Conservation (phyloP, 2,113 vertebrate genomes). For the Siniperca knerii region DNA sequence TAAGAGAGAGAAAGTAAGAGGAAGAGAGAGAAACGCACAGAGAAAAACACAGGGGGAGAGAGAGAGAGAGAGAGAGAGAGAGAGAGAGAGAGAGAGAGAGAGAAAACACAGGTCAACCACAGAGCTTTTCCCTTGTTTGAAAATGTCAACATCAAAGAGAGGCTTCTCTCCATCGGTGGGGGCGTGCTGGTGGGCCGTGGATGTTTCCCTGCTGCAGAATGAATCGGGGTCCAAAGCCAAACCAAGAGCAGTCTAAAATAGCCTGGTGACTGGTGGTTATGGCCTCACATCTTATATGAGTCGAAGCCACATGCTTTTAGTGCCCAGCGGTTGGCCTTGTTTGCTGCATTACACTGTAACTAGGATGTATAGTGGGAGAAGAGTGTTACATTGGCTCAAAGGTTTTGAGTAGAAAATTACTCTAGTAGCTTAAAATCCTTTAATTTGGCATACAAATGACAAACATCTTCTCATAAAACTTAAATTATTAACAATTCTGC, state of each 20-base stretch:
- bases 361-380: constrained; percentile 2
- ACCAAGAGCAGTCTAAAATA: constrained; percentile 56
- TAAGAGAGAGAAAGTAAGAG: constrained; percentile 23
- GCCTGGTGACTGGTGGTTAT: constrained; percentile 49
- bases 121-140: constrained; percentile 74
- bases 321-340: constrained; percentile 22
- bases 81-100: constrained; percentile 18
- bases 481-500: background rate
- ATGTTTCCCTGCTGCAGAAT: constrained; percentile 59
- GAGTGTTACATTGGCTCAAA: constrained; percentile 4
- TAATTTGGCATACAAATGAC: constrained; percentile 1
- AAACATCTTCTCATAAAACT: constrained; percentile 5
- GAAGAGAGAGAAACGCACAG: constrained; percentile 18
- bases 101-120: constrained; percentile 70
- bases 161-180: constrained; percentile 39
- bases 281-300: constrained; percentile 37
- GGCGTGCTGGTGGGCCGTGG: constrained; percentile 44
- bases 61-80: constrained; percentile 14
- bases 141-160: constrained; percentile 75
- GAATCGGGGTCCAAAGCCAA: constrained; percentile 59
- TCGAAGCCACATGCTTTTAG: constrained; percentile 48
- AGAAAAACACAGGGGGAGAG: constrained; percentile 42
- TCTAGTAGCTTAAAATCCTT: constrained; percentile 13
- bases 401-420: constrained; percentile 28
- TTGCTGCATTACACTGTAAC: constrained; percentile 30